Evolutionary conservation across 2,888 invertebrate genomes (phyloP).

Genomic region (Scrobipalpa atriplicella): DNA sequence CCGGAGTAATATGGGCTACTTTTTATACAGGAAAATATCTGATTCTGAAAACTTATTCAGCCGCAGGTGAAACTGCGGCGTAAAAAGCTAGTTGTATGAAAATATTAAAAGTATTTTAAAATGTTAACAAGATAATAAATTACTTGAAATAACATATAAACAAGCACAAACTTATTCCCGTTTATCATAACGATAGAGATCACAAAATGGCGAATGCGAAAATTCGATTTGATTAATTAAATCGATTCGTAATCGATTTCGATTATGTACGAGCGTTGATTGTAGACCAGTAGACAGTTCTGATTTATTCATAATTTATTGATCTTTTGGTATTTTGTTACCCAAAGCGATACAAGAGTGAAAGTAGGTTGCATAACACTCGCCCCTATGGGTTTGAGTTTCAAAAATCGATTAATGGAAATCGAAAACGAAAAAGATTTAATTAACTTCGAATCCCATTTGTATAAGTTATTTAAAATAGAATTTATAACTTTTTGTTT

Average conservation of each 20-base stretch:
- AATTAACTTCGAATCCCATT: slow-evolving; percentile 14
- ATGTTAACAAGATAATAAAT: slow-evolving; percentile 17
- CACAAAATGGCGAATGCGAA: slow-evolving; percentile 50
- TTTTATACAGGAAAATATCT: no score
- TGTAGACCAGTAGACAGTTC: slow-evolving; percentile 47
- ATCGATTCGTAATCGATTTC: slow-evolving; percentile 67
- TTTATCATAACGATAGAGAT: slow-evolving; percentile 60
- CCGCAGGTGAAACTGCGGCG: not conserved
- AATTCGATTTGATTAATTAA: slow-evolving; percentile 63
- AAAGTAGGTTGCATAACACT: slow-evolving; percentile 8
- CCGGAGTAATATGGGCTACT: no score
- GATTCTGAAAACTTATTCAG: no score
- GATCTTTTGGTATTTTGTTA: slow-evolving; percentile 11
- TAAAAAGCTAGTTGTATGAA: not conserved
- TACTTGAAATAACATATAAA: slow-evolving; percentile 27
- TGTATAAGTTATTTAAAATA: slow-evolving; percentile 10
- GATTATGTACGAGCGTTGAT: slow-evolving; percentile 64
- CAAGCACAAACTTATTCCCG: slow-evolving; percentile 37
- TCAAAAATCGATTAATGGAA: slow-evolving; percentile 19
- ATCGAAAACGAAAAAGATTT: slow-evolving; percentile 14
- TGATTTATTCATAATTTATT: slow-evolving; percentile 49
- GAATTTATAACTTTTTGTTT: not conserved
- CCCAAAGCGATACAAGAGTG: slow-evolving; percentile 8
- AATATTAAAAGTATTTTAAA: not conserved
- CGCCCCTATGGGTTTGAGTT: not conserved